phyloP scores from a whole-genome alignment of 92 coral and sea anemone genomes.

The Zoanthus sansibaricus region DNA sequence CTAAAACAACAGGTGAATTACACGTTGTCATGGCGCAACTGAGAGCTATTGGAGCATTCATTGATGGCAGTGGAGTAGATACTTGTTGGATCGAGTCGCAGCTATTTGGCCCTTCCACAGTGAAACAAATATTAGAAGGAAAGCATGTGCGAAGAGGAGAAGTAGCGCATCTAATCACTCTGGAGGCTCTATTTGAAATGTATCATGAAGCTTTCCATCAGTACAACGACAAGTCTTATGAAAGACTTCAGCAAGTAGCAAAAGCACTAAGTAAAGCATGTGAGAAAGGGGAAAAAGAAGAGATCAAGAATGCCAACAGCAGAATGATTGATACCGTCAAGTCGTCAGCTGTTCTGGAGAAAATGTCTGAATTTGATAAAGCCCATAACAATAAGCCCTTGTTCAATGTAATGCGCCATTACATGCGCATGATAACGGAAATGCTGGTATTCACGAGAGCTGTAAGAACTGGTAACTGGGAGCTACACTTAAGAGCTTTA shows the following conservation, averaged over 20 bases:
- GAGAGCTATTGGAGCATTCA: too few relatives aligned
- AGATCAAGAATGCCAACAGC: conserved; percentile 13
- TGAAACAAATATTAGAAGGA: too few relatives aligned
- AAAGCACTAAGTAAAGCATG: conserved; percentile 47
- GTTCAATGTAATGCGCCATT: conserved; percentile 2
- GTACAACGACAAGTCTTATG: conserved; percentile 1
- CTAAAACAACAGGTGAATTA: conserved; percentile 32
- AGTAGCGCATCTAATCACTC: neutral
- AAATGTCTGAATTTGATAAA: conserved; percentile 69
- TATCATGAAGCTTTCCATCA: conserved; percentile 1
- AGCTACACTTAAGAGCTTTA: conserved; percentile 58
- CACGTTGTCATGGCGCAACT: too few relatives aligned
- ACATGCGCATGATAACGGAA: conserved; percentile 51
- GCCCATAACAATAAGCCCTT: conserved; percentile 39
- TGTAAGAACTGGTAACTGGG: conserved; percentile 66
- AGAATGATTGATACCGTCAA: neutral
- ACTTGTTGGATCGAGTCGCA: neutral
- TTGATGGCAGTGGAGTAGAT: too few relatives aligned
- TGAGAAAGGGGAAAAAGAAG: conserved; percentile 41
- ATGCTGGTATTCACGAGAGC: conserved; percentile 63
- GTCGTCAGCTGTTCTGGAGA: conserved; percentile 27
- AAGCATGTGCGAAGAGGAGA: too few relatives aligned
- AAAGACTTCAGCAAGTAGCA: conserved; percentile 7
- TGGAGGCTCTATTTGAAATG: neutral
- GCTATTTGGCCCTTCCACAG: neutral